These are phyloP conservation scores for Nannospalax galili DNA, from an alignment of 2,113 vertebrate species.

Conservation along the genomic window DNA sequence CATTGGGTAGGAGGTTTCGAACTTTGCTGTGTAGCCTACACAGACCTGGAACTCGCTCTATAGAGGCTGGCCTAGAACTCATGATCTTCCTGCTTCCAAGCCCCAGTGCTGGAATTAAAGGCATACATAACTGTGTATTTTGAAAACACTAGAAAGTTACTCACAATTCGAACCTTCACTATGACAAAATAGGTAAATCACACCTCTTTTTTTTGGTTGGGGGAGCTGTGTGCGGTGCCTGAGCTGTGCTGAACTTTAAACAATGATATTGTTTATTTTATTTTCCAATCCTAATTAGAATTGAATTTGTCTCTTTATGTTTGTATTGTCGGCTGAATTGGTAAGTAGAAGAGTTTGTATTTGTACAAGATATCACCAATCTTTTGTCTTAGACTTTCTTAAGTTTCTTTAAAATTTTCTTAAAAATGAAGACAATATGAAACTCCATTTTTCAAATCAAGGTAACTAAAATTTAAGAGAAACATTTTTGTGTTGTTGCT, in stretches of 20 bases:
- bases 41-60: background rate
- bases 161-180: background rate
- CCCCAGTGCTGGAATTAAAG: background rate
- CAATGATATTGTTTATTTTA: background rate
- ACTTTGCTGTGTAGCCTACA: background rate
- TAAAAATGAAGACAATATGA: background rate
- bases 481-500: background rate
- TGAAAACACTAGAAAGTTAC: background rate
- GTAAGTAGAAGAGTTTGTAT: background rate
- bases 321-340: too few species aligned
- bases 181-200: background rate
- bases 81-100: background rate
- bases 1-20: background rate
- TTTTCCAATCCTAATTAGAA: background rate
- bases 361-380: background rate
- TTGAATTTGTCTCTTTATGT: background rate
- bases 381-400: background rate
- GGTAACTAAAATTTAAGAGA: background rate
- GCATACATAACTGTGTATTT: background rate
- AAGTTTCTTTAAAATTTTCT: background rate
- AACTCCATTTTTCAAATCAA: background rate
- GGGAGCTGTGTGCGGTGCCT: background rate
- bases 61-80: background rate
- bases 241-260: background rate
- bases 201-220: too few species aligned